These are phyloP conservation scores for Rhinichthys osculus DNA, from an alignment of 2,797 vertebrate genomes.

Conservation along the genomic window DNA sequence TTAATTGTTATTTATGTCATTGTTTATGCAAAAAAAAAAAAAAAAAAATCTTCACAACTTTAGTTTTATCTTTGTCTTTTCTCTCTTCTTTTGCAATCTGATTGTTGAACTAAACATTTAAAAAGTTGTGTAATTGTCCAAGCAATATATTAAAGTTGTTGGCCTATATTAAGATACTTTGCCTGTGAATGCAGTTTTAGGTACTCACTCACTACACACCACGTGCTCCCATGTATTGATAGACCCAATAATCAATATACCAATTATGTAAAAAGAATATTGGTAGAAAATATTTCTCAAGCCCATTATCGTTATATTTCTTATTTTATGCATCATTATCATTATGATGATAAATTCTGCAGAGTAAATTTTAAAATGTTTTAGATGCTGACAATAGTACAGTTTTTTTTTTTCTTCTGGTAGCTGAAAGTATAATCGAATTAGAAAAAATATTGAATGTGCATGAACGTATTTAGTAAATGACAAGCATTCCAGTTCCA, in stretches of 20 bases:
- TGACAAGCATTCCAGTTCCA: constrained; percentile 9
- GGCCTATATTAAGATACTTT: no score
- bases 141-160: no score
- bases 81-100: no score
- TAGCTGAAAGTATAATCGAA: neutral
- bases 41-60: no score
- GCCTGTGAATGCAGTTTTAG: no score
- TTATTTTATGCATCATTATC: neutral
- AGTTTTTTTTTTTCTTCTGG: neutral
- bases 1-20: neutral
- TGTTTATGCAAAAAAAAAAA: no score
- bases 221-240: neutral
- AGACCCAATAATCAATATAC: neutral
- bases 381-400: neutral
- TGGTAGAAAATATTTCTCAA: neutral
- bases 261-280: neutral
- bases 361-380: neutral
- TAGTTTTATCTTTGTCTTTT: no score
- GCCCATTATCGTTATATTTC: neutral
- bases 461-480: neutral
- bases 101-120: no score
- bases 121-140: no score
- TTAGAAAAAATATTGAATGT: neutral
- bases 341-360: neutral
- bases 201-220: no score